Percentiles rank a stretch among this genome's conserved stretches.
Evolutionary conservation across 2,888 invertebrate genomes (phyloP).

Genomic region (Andrena bucephala): DNA sequence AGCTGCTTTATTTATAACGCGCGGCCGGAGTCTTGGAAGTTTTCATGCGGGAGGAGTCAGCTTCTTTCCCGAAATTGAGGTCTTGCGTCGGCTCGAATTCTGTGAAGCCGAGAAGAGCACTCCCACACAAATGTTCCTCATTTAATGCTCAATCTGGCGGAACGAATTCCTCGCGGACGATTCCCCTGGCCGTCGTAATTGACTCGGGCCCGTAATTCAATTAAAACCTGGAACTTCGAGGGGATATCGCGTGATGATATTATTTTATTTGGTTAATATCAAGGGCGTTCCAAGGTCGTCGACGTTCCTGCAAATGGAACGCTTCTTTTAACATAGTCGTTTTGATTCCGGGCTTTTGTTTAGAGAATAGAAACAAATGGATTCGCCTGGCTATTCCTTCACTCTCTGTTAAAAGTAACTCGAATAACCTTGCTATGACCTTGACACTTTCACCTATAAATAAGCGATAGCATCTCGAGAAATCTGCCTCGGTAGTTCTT

Average conservation of each 20-base stretch:
- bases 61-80: slow-evolving; percentile 2
- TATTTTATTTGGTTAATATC: background rate
- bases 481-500: background rate
- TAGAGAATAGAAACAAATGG: too few relatives aligned
- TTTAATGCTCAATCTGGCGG: slow-evolving; percentile 5
- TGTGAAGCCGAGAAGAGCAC: background rate
- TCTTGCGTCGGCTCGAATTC: slow-evolving; percentile 3
- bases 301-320: background rate
- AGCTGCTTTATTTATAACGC: background rate
- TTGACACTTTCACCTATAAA: background rate
- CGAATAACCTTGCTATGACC: background rate
- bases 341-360: background rate
- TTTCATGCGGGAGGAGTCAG: background rate
- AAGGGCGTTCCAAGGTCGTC: background rate
- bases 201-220: background rate
- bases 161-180: slow-evolving; percentile 7
- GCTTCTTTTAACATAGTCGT: background rate
- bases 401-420: background rate
- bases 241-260: background rate
- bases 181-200: background rate
- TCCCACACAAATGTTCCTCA: slow-evolving; percentile 1
- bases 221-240: background rate
- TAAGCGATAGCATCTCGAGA: background rate
- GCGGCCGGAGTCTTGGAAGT: background rate
- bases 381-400: too few relatives aligned